Base-by-base conservation (phyloP, 2,888 invertebrate species). In the Allacma fusca region DNA sequence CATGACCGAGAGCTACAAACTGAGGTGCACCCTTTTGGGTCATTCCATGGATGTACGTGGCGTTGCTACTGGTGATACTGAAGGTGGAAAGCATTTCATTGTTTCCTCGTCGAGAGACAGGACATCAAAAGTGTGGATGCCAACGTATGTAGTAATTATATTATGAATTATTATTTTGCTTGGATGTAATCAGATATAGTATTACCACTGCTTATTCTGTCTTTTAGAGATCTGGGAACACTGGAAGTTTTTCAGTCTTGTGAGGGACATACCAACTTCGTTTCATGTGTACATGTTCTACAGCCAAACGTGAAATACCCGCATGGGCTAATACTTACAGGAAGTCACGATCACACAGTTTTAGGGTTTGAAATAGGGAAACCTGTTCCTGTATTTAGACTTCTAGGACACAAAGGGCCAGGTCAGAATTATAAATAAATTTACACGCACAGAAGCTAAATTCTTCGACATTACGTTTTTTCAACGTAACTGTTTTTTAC, bases 91-190 rank as follows among this genome's bases (percentile, higher is more conserved):
- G 82, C 92, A 92, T 85, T 91, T 90, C 81, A 91, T 97, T 85
- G 88, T 96, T 64, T 96, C 96, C 7, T 94, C 93, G 28, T 97
- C 97, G 4, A 90, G 97, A 84, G 97, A 97, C 87, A 92, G 92
- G 87, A 94, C 94, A 21, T 92, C 94, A 0, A 93, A 93, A 87
- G 88, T 95, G 57, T 97, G 97, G 97, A 91, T 91, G 85, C 91
- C 92, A 59, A 91, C 91, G 80, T 82, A 80, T 80, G 83, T 40
- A 28, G 67, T 16, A n/a, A n/a, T n/a, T n/a, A n/a, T n/a, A n/a
- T n/a, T n/a, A n/a, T n/a, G n/a, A n/a, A n/a, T n/a, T n/a, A n/a
- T n/a, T n/a, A n/a, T n/a, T n/a, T n/a, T n/a, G n/a, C n/a, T n/a
- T n/a, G n/a, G n/a, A n/a, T n/a, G n/a, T n/a, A n/a, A n/a, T n/a